A percentile compares a stretch with the other conserved stretches of the same genome.
Evolutionary conservation across 92 coral and sea anemone species (phyloP).

Genomic region (Parazoanthus darwini): DNA sequence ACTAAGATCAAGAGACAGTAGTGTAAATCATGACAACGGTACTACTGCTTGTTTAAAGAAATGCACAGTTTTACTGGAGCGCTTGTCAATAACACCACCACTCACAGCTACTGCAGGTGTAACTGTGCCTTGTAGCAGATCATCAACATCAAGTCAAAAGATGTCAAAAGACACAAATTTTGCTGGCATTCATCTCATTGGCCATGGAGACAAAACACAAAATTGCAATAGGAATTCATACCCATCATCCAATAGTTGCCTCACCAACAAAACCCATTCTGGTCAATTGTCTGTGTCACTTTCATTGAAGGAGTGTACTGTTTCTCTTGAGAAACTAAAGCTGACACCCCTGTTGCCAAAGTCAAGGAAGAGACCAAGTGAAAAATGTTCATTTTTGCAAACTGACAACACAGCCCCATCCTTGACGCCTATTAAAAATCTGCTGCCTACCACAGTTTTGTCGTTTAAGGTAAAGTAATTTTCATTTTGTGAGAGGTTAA

Average conservation of each 20-base stretch:
- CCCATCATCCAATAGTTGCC: neutral
- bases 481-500: neutral
- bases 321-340: constrained; percentile 62
- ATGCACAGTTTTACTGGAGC: constrained; percentile 32
- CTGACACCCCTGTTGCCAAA: constrained; percentile 62
- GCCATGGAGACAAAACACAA: neutral
- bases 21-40: neutral
- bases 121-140: neutral
- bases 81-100: constrained; percentile 21
- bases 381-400: constrained; percentile 4
- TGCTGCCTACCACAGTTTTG: neutral
- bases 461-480: constrained; percentile 29
- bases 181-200: neutral
- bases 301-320: constrained; percentile 67
- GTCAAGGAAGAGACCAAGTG: constrained; percentile 45
- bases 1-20: neutral
- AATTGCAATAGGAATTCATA: constrained; percentile 8
- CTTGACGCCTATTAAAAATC: constrained; percentile 9
- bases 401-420: neutral
- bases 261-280: neutral
- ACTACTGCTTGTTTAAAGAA: neutral
- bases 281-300: constrained; percentile 29
- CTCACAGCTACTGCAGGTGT: neutral
- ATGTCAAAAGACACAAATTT: neutral
- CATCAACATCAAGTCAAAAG: neutral